Conservation (phyloP, 2,797 vertebrate genomes). For the Poecilia wingei region DNA sequence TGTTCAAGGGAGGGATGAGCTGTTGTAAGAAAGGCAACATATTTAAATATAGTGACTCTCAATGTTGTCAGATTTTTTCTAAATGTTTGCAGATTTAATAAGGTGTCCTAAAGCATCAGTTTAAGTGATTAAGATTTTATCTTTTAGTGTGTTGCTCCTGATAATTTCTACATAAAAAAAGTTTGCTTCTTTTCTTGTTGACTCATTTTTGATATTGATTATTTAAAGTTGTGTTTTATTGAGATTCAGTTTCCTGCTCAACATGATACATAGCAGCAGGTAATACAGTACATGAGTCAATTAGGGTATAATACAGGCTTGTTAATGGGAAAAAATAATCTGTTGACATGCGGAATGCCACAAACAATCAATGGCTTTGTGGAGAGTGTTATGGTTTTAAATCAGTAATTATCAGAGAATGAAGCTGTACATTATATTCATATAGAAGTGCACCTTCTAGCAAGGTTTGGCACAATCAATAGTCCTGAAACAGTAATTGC, state of each 20-base stretch:
- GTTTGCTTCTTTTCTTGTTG: conserved; percentile 10
- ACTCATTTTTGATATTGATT: conserved; percentile 45
- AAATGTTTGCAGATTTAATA: conserved; percentile 37
- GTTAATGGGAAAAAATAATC: conserved; percentile 43
- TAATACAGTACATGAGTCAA: conserved; percentile 18
- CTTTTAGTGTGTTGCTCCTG: conserved; percentile 9
- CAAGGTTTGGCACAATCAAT: conserved; percentile 48
- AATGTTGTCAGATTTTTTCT: conserved; percentile 34
- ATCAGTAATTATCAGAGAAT: conserved; percentile 43
- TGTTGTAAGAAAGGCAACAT: conserved; percentile 21
- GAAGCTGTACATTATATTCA: conserved; percentile 23
- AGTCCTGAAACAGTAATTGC: conserved; percentile 60
- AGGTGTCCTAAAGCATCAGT: conserved; percentile 41
- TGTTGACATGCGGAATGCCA: conserved; percentile 26
- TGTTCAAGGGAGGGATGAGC: conserved; percentile 29
- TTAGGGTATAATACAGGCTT: conserved; percentile 20
- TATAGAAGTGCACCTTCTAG: conserved; percentile 25
- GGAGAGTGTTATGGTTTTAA: conserved; percentile 22
- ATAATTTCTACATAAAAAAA: not conserved
- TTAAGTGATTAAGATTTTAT: conserved; percentile 33
- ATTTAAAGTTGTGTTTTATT: conserved; percentile 26
- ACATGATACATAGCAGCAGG: conserved; percentile 35
- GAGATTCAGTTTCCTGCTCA: conserved; percentile 58
- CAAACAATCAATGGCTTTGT: conserved; percentile 39
- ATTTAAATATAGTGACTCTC: conserved; percentile 8